phyloP scores from a whole-genome alignment of 92 coral and sea anemone genomes.

The Nematostella vectensis region DNA sequence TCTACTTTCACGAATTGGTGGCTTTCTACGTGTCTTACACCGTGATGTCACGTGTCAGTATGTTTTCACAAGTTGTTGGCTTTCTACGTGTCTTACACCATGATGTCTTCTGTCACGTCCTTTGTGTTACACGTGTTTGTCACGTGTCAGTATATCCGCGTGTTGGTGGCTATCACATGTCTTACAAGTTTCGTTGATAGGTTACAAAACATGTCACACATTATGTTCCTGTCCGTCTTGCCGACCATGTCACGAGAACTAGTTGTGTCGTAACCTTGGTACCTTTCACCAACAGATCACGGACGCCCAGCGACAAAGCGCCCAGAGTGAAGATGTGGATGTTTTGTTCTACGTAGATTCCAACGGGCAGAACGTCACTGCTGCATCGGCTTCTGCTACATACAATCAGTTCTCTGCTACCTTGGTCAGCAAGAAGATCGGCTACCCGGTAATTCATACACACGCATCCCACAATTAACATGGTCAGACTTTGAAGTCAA shows the following conservation, averaged over 20 bases:
- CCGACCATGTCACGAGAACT: no score
- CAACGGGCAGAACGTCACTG: conserved; percentile 43
- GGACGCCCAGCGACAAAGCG: conserved; percentile 43
- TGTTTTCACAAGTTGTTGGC: no score
- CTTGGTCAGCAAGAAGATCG: conserved; percentile 22
- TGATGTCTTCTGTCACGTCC: no score
- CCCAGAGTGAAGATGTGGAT: conserved; percentile 39
- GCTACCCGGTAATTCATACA: conserved; percentile 53
- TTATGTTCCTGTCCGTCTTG: no score
- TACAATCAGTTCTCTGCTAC: conserved; percentile 30
- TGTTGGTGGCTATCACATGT: background rate
- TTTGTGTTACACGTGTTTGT: background rate
- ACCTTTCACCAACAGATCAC: conserved; percentile 67
- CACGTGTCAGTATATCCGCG: background rate
- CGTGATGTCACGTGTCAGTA: no score
- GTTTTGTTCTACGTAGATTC: conserved; percentile 44
- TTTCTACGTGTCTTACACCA: no score
- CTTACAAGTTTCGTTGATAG: no score
- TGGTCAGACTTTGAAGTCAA: background rate
- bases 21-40: no score
- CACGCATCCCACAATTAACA: background rate
- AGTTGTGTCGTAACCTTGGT: no score
- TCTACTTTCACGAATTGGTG: no score
- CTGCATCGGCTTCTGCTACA: conserved; percentile 31
- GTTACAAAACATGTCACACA: no score